A percentile compares a stretch with the other conserved stretches of the same genome.
Conservation (phyloP, 2,888 invertebrate genomes). For the Erpobdella octoculata region DNA sequence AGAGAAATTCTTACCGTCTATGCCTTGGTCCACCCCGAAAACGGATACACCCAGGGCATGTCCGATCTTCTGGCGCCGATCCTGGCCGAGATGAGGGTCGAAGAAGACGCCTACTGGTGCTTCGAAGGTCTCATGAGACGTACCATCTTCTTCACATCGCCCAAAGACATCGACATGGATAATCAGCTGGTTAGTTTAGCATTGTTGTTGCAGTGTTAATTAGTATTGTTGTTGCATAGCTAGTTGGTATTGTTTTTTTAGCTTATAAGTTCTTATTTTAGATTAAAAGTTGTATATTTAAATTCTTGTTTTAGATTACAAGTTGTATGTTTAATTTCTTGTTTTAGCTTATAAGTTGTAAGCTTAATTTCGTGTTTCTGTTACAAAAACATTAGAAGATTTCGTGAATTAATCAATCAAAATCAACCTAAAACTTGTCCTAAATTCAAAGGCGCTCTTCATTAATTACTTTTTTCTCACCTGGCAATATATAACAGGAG, state of each 20-base stretch:
- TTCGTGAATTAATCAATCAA: no score
- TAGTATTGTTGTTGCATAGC: neutral
- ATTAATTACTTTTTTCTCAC: no score
- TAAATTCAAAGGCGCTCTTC: no score
- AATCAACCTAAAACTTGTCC: no score
- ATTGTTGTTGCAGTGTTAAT: no score
- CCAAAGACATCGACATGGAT: constrained; percentile 83
- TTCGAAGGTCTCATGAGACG: constrained; percentile 95
- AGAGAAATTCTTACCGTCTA: constrained; percentile 83
- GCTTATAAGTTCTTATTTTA: no score
- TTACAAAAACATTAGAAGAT: no score
- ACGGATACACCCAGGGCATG: constrained; percentile 73
- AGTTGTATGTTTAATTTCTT: neutral
- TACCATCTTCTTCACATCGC: constrained; percentile 58
- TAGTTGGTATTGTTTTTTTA: no score
- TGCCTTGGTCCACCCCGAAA: constrained; percentile 67
- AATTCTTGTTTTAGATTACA: neutral
- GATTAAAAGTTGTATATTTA: no score
- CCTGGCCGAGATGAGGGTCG: constrained; percentile 76
- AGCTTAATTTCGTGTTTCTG: no score
- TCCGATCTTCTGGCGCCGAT: constrained; percentile 90
- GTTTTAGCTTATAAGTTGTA: no score
- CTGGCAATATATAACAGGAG: no score
- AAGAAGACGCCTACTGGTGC: constrained; percentile 96
- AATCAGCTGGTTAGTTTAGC: constrained; percentile 93